Evolutionary conservation across 2,113 vertebrate genomes (phyloP).

Genomic region (Ciconia boyciana): DNA sequence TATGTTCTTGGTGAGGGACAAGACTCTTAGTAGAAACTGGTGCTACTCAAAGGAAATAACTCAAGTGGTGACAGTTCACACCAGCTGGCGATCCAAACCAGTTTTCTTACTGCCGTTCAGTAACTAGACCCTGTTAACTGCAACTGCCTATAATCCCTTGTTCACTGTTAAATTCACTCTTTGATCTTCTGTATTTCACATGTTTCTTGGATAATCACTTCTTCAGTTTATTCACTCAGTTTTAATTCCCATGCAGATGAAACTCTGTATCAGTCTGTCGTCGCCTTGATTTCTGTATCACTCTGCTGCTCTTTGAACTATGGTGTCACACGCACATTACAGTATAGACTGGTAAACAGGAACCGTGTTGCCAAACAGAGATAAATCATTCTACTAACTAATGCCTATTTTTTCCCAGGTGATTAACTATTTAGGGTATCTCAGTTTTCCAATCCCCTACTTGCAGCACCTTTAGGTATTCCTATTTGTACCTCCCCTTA

Average conservation of each 20-base stretch:
- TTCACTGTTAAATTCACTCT: not conserved
- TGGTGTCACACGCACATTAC: not conserved
- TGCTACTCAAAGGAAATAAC: not conserved
- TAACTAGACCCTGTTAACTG: not conserved
- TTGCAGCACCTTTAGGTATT: not conserved
- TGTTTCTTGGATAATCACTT: not conserved
- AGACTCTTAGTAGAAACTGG: not conserved
- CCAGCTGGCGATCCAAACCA: not conserved
- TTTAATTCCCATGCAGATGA: not conserved
- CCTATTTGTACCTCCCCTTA: not conserved
- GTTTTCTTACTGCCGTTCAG: not conserved
- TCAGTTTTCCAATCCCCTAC: not conserved
- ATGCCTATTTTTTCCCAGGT: not conserved
- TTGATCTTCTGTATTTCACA: not conserved
- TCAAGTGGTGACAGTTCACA: not conserved
- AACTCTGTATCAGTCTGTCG: not conserved
- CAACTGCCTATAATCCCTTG: not conserved
- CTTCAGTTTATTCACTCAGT: not conserved
- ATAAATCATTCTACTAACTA: not conserved
- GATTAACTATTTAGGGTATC: not conserved
- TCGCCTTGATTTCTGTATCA: not conserved
- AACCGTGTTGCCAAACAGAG: not conserved
- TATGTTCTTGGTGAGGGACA: not conserved
- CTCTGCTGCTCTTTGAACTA: not conserved
- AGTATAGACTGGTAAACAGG: not conserved